Evolutionary conservation across 2,797 vertebrate species (phyloP).

Genomic region (Oophaga sylvatica): DNA sequence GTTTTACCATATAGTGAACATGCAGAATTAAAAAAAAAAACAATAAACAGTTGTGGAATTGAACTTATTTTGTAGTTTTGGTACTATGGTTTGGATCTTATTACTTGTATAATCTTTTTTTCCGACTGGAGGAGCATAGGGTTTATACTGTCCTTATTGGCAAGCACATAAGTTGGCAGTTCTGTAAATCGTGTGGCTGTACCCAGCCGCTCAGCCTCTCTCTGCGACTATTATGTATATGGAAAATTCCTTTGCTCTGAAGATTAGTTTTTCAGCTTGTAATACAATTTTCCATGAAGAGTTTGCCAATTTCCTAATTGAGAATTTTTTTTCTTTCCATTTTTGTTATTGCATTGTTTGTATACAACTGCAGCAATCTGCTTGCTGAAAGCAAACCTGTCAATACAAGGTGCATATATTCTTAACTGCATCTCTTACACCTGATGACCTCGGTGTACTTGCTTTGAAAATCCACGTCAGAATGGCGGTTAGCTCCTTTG

Average conservation of each 20-base stretch:
- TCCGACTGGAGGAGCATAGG: background rate
- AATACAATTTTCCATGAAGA: background rate
- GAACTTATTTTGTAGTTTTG: background rate
- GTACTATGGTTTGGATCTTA: background rate
- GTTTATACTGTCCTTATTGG: background rate
- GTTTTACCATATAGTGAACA: no score
- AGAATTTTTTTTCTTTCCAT: background rate
- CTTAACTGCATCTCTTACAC: no score
- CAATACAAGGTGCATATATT: no score
- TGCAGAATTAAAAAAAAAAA: no score
- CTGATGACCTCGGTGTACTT: no score
- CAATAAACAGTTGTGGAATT: no score
- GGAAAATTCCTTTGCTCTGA: conserved; percentile 5
- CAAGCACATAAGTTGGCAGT: background rate
- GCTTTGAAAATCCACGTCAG: no score
- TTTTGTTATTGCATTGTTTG: background rate
- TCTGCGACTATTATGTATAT: conserved; percentile 9
- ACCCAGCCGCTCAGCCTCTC: background rate
- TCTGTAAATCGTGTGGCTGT: background rate
- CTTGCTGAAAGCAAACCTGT: no score
- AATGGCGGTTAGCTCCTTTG: no score
- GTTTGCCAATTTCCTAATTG: background rate
- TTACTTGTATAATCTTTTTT: background rate
- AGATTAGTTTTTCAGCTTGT: conserved; percentile 4
- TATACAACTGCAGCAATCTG: background rate